Base-by-base conservation (phyloP, 2,888 invertebrate genomes). In the Megalurothrips usitatus region DNA sequence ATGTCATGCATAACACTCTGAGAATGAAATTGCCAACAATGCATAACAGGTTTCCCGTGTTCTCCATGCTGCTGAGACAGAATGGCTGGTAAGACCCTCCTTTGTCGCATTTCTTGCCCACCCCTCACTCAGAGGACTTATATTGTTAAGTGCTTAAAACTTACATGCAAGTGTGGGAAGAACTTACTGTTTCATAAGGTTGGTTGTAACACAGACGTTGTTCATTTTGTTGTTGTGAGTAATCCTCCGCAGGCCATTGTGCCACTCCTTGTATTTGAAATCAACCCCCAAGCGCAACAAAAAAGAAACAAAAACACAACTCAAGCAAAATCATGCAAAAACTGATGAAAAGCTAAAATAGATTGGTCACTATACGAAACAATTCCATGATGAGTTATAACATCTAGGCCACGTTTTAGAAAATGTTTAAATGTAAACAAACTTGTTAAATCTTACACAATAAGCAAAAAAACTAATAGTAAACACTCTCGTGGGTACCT, bases 181-280 rank as follows among this genome's bases (percentile, higher is more conserved):
- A 83, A 95, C 97, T 92, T 92, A 99, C 99, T 99, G 99, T 91
- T 99, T 99, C 94, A 96, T 96, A 83, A 99, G 91, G 88, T 94
- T 96, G 82, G 94, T 98, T 87, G 94, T 92, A 47, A 97, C 96
- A 88, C 99, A 99, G 84, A 97, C 94, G 89, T 99, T 99, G 89
- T 93, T 95, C 86, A 94, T 94, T 91, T 98, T 98, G 89, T 94
- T 96, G 90, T 97, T 98, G 90, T 98, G 97, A 82, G 98, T 96
- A 86, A 99, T 93, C 85, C 90, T 90, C 85, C 98, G 93, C 83
- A 99, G 91, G 82, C 94, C 92, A 86, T 93, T 92, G 89, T 97
- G 95, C 99, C 99, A 99, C 85, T 91, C 92, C 98, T 98, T 19
- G 34, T 75, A 26, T 26, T 75, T 26, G 68, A 75, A 12, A 75